phyloP scores from a whole-genome alignment of 2,113 vertebrate species.

The Vanacampus margaritifer region DNA sequence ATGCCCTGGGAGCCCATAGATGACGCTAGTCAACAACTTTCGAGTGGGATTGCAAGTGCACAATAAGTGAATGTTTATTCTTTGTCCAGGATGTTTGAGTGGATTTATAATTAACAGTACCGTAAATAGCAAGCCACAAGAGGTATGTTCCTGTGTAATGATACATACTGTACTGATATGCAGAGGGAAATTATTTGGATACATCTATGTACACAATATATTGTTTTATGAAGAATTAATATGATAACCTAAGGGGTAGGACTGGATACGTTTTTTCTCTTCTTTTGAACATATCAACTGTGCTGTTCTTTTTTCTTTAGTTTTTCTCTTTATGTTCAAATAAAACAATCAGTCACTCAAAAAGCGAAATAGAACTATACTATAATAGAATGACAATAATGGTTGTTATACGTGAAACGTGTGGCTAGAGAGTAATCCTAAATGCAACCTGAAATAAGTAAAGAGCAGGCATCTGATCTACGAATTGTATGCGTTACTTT shows the following conservation, averaged over 20 bases:
- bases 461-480: neutral
- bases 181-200: neutral
- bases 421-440: neutral
- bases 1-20: conserved; percentile 42
- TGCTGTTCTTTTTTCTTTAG: too few species aligned
- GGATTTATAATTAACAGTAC: conserved; percentile 19
- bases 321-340: too few species aligned
- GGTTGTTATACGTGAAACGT: neutral
- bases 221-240: neutral
- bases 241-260: neutral
- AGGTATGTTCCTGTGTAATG: conserved; percentile 2
- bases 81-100: conserved; percentile 14
- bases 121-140: conserved; percentile 2
- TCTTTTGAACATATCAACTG: neutral
- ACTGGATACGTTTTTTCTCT: neutral
- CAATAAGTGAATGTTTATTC: conserved; percentile 23
- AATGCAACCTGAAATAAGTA: neutral
- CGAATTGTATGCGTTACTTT: neutral
- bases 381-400: neutral
- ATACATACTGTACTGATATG: conserved; percentile 9
- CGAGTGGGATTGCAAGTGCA: conserved; percentile 33
- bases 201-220: neutral
- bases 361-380: neutral
- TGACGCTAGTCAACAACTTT: conserved; percentile 26
- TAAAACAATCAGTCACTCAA: too few species aligned